Conservation (phyloP, 2,888 invertebrate genomes). For the Euzetes globulus region DNA sequence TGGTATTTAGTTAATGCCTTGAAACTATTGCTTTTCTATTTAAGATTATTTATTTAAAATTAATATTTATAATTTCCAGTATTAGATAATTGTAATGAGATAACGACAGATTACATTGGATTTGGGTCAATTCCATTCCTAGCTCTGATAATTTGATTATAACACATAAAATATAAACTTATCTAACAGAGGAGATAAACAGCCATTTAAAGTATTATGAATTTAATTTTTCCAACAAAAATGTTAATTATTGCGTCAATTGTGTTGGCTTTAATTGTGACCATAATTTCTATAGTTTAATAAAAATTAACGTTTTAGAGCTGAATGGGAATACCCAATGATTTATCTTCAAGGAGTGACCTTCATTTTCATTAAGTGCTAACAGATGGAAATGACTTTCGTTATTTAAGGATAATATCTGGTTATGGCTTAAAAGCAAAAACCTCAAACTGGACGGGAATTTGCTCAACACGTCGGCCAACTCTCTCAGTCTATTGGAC, state of each 20-base stretch:
- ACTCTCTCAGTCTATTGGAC: constrained; percentile 65
- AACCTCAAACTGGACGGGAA: constrained; percentile 44
- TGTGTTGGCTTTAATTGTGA: neutral
- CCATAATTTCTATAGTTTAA: neutral
- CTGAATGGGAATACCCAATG: constrained; percentile 19
- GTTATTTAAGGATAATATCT: constrained; percentile 65
- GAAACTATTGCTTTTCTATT: too few species aligned
- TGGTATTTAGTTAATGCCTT: too few species aligned
- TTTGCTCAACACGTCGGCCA: constrained; percentile 65
- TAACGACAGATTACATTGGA: too few species aligned
- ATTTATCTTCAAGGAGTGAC: neutral
- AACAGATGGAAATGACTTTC: constrained; percentile 70
- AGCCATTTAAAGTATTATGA: too few species aligned
- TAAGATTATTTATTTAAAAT: too few species aligned
- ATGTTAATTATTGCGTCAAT: neutral
- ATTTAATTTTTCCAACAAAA: neutral
- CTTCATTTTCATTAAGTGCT: constrained; percentile 50
- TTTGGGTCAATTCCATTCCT: too few species aligned
- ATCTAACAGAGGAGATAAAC: too few species aligned
- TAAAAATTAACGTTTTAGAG: constrained; percentile 21
- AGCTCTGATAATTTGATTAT: too few species aligned
- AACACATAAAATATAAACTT: too few species aligned
- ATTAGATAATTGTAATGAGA: too few species aligned
- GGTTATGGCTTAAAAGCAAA: constrained; percentile 66
- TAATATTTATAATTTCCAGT: too few species aligned